phyloP scores from a whole-genome alignment of 2,888 invertebrate species.

The Anthophora plumipes region DNA sequence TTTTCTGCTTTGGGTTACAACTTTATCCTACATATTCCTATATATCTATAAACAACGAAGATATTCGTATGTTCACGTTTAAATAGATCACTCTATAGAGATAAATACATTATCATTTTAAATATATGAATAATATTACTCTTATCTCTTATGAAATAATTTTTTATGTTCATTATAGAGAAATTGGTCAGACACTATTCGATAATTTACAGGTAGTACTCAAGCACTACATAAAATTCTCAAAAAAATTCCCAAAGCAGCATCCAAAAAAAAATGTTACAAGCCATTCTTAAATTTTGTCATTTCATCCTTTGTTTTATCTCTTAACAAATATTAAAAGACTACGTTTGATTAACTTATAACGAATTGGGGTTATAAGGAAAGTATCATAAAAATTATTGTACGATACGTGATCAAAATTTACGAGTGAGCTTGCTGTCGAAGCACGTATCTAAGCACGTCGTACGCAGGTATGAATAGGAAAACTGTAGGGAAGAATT shows the following conservation, averaged over 20 bases:
- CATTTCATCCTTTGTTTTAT: not conserved
- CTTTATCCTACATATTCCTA: no score
- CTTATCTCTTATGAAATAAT: not conserved
- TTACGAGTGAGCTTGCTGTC: constrained; percentile 37
- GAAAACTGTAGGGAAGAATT: constrained; percentile 4
- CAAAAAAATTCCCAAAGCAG: no score
- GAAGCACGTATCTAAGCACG: constrained; percentile 26
- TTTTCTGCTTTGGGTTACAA: no score
- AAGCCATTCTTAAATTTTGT: no score
- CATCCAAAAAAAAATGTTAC: no score
- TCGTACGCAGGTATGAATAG: constrained; percentile 37
- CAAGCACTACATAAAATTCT: no score
- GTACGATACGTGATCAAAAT: constrained; percentile 29
- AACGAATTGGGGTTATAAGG: not conserved
- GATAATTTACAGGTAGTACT: not conserved
- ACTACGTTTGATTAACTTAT: not conserved
- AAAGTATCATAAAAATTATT: not conserved
- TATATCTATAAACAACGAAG: no score
- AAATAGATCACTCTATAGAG: no score
- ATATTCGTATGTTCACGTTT: no score
- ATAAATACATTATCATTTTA: no score
- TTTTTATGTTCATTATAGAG: not conserved
- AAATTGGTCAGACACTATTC: not conserved
- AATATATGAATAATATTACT: not conserved
- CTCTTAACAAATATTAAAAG: not conserved